Conservation (phyloP, 2,113 vertebrate genomes). For the Cyanistes caeruleus region DNA sequence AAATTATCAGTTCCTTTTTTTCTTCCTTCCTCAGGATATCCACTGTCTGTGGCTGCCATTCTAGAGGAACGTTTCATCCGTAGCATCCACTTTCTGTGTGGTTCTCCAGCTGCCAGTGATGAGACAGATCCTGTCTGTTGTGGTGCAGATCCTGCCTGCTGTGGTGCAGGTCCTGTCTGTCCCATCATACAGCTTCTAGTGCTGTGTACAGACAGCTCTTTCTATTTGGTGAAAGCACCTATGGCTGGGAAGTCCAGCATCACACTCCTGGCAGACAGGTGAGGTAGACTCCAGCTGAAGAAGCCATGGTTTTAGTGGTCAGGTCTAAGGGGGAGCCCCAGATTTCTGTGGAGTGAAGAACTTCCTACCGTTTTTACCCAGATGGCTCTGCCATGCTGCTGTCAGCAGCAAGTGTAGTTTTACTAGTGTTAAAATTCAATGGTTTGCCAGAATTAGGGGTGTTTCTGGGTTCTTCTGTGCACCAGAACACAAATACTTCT, state of each 20-base stretch:
- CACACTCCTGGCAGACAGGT: constrained; percentile 76
- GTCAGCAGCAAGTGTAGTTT: background rate
- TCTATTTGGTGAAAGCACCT: constrained; percentile 73
- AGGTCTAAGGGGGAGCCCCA: background rate
- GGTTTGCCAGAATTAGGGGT: background rate
- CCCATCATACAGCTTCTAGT: constrained; percentile 73
- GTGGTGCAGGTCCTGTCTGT: background rate
- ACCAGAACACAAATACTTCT: background rate
- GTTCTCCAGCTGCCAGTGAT: background rate
- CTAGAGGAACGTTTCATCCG: constrained; percentile 67
- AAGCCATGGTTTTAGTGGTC: background rate
- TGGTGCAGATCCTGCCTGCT: background rate
- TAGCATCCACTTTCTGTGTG: constrained; percentile 78
- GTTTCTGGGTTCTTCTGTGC: background rate
- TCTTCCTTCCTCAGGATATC: constrained; percentile 72
- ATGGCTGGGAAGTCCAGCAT: constrained; percentile 16
- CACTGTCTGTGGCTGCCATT: constrained; percentile 74
- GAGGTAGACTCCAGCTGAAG: background rate
- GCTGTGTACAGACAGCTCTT: constrained; percentile 76
- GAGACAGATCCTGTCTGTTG: background rate
- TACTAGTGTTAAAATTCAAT: background rate
- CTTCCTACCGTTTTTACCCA: background rate
- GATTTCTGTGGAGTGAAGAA: background rate
- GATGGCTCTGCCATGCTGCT: background rate
- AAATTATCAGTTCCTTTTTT: background rate